phyloP scores from a whole-genome alignment of 2,113 vertebrate genomes.

The Pterophyllum scalare region DNA sequence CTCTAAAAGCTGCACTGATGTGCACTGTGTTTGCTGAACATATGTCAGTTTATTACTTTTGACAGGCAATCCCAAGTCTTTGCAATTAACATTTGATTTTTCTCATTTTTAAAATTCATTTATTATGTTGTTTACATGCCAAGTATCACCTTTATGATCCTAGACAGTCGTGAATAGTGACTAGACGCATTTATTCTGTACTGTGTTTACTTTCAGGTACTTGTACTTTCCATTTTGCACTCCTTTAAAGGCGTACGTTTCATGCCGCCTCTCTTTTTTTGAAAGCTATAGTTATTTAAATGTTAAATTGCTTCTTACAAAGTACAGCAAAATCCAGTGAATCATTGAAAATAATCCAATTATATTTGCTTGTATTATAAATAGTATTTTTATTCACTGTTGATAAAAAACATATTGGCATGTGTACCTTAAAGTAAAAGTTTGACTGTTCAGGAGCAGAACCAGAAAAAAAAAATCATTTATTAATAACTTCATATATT shows the following conservation, averaged over 20 bases:
- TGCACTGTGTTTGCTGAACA: background rate
- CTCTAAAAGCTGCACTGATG: conserved; percentile 32
- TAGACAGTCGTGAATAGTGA: background rate
- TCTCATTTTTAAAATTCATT: background rate
- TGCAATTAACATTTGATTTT: background rate
- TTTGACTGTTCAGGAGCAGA: background rate
- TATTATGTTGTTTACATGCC: background rate
- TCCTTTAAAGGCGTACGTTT: background rate
- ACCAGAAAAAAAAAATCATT: background rate
- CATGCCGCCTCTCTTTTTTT: too few relatives aligned
- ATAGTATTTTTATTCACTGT: background rate
- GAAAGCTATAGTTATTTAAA: background rate
- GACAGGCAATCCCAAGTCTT: conserved; percentile 12
- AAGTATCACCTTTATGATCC: background rate
- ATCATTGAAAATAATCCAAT: background rate
- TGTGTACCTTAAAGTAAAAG: background rate
- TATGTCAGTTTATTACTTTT: conserved; percentile 24
- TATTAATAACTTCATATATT: rapidly evolving
- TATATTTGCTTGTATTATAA: background rate
- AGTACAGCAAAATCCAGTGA: background rate
- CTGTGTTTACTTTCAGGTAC: background rate
- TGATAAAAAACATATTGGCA: too few relatives aligned
- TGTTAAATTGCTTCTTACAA: background rate
- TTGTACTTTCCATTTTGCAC: background rate
- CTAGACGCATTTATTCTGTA: background rate